Percentiles rank a stretch among this genome's conserved stretches.
phyloP scores from a whole-genome alignment of 2,113 vertebrate species.

The Regulus satrapa region DNA sequence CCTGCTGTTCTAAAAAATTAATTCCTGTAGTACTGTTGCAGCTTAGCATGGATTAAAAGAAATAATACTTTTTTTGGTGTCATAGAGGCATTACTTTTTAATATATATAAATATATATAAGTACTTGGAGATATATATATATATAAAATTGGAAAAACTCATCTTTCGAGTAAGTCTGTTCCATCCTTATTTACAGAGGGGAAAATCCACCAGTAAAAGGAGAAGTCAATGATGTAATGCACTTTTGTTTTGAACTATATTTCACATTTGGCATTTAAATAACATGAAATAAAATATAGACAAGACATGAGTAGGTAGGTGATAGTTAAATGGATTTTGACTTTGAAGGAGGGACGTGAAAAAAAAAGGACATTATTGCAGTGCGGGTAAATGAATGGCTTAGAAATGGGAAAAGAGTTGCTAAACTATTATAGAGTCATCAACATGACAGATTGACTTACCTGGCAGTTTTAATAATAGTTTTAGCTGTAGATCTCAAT shows the following conservation, averaged over 20 bases:
- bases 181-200: neutral
- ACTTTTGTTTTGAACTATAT: neutral
- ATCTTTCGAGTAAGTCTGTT: neutral
- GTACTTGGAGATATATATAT: neutral
- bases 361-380: neutral
- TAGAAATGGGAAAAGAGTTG: neutral
- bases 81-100: neutral
- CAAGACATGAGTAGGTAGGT: neutral
- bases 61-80: neutral
- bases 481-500: neutral
- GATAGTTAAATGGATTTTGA: neutral
- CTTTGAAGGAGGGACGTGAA: neutral
- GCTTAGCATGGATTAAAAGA: neutral
- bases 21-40: neutral
- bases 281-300: neutral
- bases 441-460: neutral
- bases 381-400: neutral
- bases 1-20: slow-evolving; percentile 32
- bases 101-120: neutral
- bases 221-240: neutral
- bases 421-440: neutral
- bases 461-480: neutral
- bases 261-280: neutral
- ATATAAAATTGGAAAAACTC: neutral
- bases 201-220: neutral